phyloP scores from a whole-genome alignment of 1,140 invertebrate species.

The Telenomus remus region DNA sequence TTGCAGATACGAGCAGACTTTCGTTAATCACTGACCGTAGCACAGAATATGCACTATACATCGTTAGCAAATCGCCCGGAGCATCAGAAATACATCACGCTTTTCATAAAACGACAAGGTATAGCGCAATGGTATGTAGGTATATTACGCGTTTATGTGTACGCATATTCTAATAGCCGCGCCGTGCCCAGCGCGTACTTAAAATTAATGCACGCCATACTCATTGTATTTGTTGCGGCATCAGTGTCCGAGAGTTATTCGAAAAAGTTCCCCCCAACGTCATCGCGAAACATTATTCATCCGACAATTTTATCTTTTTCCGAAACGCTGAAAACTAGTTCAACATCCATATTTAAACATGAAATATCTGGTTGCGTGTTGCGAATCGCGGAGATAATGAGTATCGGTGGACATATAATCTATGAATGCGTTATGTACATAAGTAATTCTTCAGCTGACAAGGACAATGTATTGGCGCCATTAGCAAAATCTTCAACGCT shows the following conservation, averaged over 20 bases:
- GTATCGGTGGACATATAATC: not conserved
- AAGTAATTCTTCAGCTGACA: conserved; percentile 39
- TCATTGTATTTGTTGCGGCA: too few relatives aligned
- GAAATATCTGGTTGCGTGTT: not conserved
- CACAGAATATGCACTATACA: conserved; percentile 57
- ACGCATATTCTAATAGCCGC: conserved; percentile 39
- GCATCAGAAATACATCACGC: conserved; percentile 56
- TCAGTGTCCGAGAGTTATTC: too few relatives aligned
- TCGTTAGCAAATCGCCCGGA: conserved; percentile 61
- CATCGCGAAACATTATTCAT: too few relatives aligned
- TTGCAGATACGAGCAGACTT: conserved; percentile 58
- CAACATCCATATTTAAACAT: too few relatives aligned
- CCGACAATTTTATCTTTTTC: too few relatives aligned
- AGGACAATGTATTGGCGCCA: conserved; percentile 60
- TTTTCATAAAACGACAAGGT: conserved; percentile 55
- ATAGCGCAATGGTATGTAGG: conserved; percentile 24
- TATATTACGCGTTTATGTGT: conserved; percentile 18
- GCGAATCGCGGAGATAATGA: conserved; percentile 1
- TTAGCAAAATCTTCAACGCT: conserved; percentile 66
- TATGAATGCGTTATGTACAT: conserved; percentile 5
- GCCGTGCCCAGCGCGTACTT: not conserved
- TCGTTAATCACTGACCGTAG: conserved; percentile 63
- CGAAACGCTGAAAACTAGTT: too few relatives aligned
- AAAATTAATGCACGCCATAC: too few relatives aligned
- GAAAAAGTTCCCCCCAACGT: too few relatives aligned